Evolutionary conservation across 2,888 invertebrate genomes (phyloP), one percentile per base, ranked within the genome.

Genomic region (Myopa tessellatipennis): DNA sequence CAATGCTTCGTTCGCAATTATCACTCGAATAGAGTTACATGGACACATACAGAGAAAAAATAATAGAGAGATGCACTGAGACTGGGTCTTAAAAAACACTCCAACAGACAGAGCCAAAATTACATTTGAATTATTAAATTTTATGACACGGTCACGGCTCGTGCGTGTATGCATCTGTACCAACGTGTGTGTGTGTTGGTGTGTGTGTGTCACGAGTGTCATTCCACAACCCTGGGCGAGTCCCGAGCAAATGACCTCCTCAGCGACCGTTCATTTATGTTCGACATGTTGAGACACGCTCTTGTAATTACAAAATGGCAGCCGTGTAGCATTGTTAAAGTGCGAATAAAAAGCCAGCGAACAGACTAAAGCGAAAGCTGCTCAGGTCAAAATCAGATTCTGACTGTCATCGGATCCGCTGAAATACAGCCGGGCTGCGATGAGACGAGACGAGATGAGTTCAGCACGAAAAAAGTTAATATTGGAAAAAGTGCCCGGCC

Each of bases 41-140:
- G 10, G 45, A 10, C 45, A 45, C 10, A 45, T 10, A 45, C 45
- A 45, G 45, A 45, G 2, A 45, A 45, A 0, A 26, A 45, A 45
- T 3, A 45, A 45, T 40, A 40, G 4, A 8, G 40, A 6, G 40
- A 40, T 40, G 40, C 6, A 45, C 7, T 45, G 7, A 45, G 7
- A 8, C 45, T 45, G 45, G 45, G 45, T 45, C 3, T 6, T 45
- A 10, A 45, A 6, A 45, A 6, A 45, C 7, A 45, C 2, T 3
- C 10, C 1, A 6, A 4, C 0, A 45, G 45, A 45, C 10, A 45
- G 45, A 45, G 82, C 84, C 82, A 85, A 85, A 87, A 86, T 86
- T 85, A 85, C 86, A 87, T 87, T 85, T 86, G 83, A 85, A 86
- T 87, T 87, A 87, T 87, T 87, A 85, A 86, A 86, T 85, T 86